Conservation (phyloP, 2,113 vertebrate genomes). For the Piliocolobus tephrosceles region DNA sequence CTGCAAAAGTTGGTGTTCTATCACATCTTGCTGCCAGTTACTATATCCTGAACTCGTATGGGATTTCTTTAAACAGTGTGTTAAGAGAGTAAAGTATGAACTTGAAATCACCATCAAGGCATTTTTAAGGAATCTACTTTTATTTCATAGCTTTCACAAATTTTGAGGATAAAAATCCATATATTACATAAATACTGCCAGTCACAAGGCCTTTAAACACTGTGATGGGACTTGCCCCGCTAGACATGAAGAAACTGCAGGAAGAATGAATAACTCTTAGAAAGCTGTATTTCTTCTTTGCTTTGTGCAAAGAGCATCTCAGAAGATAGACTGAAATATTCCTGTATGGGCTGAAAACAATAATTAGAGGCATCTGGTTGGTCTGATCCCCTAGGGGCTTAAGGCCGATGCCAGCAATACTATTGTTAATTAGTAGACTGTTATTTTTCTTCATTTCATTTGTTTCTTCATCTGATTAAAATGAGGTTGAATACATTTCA, state of each 20-base stretch:
- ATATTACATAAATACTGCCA: not conserved
- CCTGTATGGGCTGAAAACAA: not conserved
- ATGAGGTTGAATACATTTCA: not conserved
- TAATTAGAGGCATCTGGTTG: not conserved
- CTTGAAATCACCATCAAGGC: no score
- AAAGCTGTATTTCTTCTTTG: not conserved
- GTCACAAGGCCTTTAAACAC: fast-evolving
- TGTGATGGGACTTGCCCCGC: fast-evolving
- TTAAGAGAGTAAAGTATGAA: not conserved
- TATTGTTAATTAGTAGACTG: not conserved
- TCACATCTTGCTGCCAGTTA: no score
- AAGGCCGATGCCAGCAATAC: no score
- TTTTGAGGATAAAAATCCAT: no score
- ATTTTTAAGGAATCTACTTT: not conserved
- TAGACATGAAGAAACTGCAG: not conserved
- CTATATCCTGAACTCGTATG: fast-evolving
- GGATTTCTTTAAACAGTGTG: not conserved
- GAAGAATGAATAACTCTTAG: not conserved
- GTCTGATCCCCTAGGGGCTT: not conserved
- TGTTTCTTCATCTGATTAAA: not conserved
- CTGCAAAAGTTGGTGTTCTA: not conserved
- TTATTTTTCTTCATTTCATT: not conserved
- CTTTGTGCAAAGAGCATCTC: not conserved
- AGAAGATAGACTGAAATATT: not conserved
- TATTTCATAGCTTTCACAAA: not conserved